Conservation (phyloP, 92 coral and sea anemone species). For the Virgularia gustaviana region DNA sequence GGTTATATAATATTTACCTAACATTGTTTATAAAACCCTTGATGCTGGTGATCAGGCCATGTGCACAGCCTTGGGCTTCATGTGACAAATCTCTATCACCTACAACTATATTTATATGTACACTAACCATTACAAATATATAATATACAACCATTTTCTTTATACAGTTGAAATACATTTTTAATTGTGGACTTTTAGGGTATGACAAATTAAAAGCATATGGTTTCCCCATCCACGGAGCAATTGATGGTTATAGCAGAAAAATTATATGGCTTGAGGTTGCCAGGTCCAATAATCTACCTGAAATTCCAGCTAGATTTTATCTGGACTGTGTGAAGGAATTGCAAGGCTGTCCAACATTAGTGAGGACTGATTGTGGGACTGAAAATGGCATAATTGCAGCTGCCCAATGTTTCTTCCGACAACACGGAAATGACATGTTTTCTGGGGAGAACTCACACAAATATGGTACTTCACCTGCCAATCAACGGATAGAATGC, state of each 20-base stretch:
- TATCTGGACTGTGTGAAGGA: not conserved
- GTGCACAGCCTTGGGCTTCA: too few species aligned
- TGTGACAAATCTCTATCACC: too few species aligned
- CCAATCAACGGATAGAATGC: conserved; percentile 11
- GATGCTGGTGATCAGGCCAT: too few species aligned
- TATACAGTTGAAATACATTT: not conserved
- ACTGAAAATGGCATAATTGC: conserved; percentile 63
- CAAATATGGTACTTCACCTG: conserved; percentile 10
- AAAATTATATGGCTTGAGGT: not conserved
- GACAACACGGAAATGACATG: not conserved
- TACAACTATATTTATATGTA: too few species aligned
- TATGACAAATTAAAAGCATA: conserved; percentile 2
- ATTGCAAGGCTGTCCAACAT: not conserved
- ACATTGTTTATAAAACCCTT: too few species aligned
- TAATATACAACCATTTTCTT: not conserved
- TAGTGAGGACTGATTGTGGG: conserved; percentile 75
- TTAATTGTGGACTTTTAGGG: not conserved
- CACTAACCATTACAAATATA: not conserved
- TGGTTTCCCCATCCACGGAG: conserved; percentile 7
- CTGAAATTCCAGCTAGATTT: not conserved
- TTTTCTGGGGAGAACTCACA: not conserved
- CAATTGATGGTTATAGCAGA: conserved; percentile 3
- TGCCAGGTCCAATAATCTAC: not conserved
- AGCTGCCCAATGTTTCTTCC: conserved; percentile 21
- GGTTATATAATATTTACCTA: too few species aligned